Conservation (phyloP, 2,113 vertebrate species). For the Reinhardtius hippoglossoides region DNA sequence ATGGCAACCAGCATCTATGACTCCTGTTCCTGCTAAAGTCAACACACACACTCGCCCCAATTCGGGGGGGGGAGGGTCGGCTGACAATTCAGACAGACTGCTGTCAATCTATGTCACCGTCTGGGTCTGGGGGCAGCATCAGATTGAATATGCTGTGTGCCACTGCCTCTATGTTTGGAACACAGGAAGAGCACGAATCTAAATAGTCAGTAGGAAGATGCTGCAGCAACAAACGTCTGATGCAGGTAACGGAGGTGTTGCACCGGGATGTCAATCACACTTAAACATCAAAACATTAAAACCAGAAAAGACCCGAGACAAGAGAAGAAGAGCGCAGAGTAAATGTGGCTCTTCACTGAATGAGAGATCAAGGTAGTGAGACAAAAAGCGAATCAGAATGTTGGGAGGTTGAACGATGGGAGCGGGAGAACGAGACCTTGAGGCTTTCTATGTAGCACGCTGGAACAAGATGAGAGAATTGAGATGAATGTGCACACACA, state of each 20-base stretch:
- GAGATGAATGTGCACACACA: slow-evolving; percentile 34
- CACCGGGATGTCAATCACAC: neutral
- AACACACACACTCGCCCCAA: neutral
- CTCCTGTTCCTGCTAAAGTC: neutral
- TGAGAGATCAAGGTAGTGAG: slow-evolving; percentile 5
- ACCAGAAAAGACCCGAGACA: slow-evolving; percentile 14
- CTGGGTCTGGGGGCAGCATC: neutral
- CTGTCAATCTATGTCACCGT: neutral
- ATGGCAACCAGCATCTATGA: neutral
- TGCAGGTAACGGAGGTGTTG: slow-evolving; percentile 6
- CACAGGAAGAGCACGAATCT: neutral
- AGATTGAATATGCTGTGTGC: too few species aligned
- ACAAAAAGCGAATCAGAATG: slow-evolving; percentile 32
- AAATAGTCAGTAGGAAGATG: neutral
- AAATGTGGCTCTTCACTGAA: neutral
- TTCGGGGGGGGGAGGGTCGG: neutral
- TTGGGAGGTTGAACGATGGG: slow-evolving; percentile 15
- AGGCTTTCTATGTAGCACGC: slow-evolving; percentile 40
- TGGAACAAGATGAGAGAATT: slow-evolving; percentile 61
- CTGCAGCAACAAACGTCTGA: neutral
- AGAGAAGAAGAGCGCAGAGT: neutral
- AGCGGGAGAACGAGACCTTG: slow-evolving; percentile 52
- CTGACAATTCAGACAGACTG: neutral
- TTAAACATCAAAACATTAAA: slow-evolving; percentile 19
- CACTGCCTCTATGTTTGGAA: too few species aligned